Percentiles rank a stretch among this genome's conserved stretches.
phyloP scores from a whole-genome alignment of 2,797 vertebrate genomes.

The Cryptoprocta ferox region DNA sequence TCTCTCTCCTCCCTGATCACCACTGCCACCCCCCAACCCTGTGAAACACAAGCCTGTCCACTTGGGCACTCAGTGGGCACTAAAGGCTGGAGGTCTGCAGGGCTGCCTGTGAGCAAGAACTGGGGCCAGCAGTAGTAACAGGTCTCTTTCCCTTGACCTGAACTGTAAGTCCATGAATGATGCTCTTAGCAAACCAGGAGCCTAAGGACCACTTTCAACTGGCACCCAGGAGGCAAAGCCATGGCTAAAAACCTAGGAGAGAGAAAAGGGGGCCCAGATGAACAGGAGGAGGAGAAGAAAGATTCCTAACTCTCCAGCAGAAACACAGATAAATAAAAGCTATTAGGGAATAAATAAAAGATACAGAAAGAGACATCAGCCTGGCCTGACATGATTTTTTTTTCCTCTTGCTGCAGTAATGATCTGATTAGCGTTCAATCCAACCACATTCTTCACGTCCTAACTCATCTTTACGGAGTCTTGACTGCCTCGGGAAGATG shows the following conservation, averaged over 20 bases:
- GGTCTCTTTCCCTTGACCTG: neutral
- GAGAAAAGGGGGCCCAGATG: neutral
- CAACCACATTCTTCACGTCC: slow-evolving; percentile 57
- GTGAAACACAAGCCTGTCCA: neutral
- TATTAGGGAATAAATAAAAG: slow-evolving; percentile 45
- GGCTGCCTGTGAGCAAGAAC: neutral
- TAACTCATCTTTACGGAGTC: slow-evolving; percentile 71
- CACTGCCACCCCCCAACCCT: neutral
- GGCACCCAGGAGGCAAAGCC: neutral
- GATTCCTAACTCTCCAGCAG: neutral
- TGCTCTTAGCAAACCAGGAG: neutral
- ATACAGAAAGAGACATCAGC: slow-evolving; percentile 56
- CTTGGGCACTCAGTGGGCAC: too few relatives aligned
- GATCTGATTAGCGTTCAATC: slow-evolving; percentile 79
- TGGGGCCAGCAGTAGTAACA: neutral
- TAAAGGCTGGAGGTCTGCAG: neutral
- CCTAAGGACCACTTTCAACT: neutral
- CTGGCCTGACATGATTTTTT: slow-evolving; percentile 23
- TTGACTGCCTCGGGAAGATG: neutral
- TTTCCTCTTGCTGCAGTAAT: slow-evolving; percentile 62
- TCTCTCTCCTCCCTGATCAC: neutral
- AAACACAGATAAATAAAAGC: slow-evolving; percentile 47
- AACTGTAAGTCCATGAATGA: neutral
- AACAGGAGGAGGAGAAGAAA: neutral
- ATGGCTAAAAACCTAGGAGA: neutral